Conservation (phyloP, 2,113 vertebrate species). For the Tautogolabrus adspersus region DNA sequence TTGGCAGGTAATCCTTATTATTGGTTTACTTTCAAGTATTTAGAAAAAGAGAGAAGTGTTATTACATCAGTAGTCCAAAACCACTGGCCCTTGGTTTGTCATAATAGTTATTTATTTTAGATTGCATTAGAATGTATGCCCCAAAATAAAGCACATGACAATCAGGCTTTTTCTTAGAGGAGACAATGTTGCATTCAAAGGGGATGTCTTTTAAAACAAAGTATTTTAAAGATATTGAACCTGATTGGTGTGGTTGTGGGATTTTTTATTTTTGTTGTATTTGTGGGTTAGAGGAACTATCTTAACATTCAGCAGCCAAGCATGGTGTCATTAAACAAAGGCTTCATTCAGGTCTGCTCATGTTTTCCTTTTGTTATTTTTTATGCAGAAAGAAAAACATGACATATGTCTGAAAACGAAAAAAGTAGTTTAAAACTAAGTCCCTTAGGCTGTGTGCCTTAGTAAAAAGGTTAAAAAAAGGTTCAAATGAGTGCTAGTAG, state of each 20-base stretch:
- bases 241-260: not conserved
- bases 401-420: not conserved
- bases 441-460: not conserved
- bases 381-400: not conserved
- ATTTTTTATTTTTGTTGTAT: too few relatives aligned
- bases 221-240: too few relatives aligned
- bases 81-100: not conserved
- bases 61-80: not conserved
- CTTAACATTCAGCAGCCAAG: too few relatives aligned
- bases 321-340: too few relatives aligned
- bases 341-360: not conserved
- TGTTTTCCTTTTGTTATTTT: not conserved
- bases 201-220: not conserved
- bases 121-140: not conserved
- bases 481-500: not conserved
- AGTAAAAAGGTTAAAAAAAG: not conserved
- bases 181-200: too few relatives aligned
- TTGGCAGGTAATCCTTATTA: not conserved
- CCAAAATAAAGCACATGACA: not conserved
- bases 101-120: too few relatives aligned
- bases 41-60: not conserved
- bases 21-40: slow-evolving; percentile 1
- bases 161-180: not conserved
- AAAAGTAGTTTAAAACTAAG: not conserved
- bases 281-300: not conserved